Percentiles rank a stretch among this genome's conserved stretches.
phyloP scores from a whole-genome alignment of 1,140 invertebrate genomes.

The Drosophila miranda region DNA sequence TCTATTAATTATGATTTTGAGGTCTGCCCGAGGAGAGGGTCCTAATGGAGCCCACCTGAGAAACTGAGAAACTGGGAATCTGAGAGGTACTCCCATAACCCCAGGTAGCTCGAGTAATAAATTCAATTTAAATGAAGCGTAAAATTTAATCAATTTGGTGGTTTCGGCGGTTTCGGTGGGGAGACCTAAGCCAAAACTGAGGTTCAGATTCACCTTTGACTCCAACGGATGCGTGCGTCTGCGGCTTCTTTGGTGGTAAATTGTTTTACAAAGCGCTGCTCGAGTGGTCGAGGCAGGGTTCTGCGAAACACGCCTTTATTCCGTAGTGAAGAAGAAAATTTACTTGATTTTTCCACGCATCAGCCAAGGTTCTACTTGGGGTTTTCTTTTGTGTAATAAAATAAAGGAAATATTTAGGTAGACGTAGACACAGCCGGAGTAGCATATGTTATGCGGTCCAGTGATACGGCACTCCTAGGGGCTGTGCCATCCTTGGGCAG shows the following conservation, averaged over 20 bases:
- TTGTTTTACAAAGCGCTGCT: no score
- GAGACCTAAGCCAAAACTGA: neutral
- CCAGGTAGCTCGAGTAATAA: constrained; percentile 47
- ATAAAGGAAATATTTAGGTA: constrained; percentile 71
- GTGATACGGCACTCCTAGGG: constrained; percentile 14
- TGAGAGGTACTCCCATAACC: constrained; percentile 3
- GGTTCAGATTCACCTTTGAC: constrained; percentile 16
- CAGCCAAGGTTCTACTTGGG: constrained; percentile 44
- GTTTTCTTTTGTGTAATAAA: constrained; percentile 56
- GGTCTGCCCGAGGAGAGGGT: constrained; percentile 21
- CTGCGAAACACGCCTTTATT: constrained; percentile 60
- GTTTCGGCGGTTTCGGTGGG: constrained; percentile 22
- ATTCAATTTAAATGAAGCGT: constrained; percentile 81
- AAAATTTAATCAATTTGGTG: constrained; percentile 77
- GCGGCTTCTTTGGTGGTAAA: constrained; percentile 44
- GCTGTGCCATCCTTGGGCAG: no score
- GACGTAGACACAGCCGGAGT: constrained; percentile 21
- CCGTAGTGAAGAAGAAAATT: constrained; percentile 77
- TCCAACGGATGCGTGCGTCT: constrained; percentile 13
- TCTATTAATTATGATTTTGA: constrained; percentile 76
- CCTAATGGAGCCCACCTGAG: constrained; percentile 59
- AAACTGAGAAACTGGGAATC: constrained; percentile 41
- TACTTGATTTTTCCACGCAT: constrained; percentile 75
- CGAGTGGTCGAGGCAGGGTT: constrained; percentile 24
- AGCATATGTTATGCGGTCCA: constrained; percentile 73